A percentile compares a stretch with the other conserved stretches of the same genome.
phyloP scores from a whole-genome alignment of 2,797 vertebrate species.

The Dromococcyx pavoninus region DNA sequence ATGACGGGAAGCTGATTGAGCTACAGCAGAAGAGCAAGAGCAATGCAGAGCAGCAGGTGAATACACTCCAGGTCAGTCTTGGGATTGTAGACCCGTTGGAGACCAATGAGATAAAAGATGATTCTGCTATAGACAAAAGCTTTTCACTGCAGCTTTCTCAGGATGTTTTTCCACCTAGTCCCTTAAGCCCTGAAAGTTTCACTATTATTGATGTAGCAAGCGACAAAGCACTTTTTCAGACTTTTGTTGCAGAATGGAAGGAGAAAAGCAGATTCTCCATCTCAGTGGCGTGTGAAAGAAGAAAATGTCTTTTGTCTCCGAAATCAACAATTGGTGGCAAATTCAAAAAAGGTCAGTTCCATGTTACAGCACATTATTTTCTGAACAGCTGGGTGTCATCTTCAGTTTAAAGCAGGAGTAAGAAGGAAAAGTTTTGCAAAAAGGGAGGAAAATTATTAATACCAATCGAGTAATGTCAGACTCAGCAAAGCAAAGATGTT shows the following conservation, averaged over 20 bases:
- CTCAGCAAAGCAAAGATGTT: not conserved
- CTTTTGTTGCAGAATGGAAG: conserved; percentile 90
- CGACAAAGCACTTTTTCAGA: conserved; percentile 85
- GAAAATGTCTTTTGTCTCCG: conserved; percentile 65
- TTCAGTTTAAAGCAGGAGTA: not conserved
- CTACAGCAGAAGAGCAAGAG: not conserved
- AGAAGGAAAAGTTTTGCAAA: not conserved
- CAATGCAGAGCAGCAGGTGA: not conserved
- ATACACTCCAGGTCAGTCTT: not conserved
- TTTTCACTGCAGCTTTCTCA: conserved; percentile 85
- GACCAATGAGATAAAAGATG: conserved; percentile 44
- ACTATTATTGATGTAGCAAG: conserved; percentile 93
- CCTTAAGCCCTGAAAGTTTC: conserved; percentile 81
- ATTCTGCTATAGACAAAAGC: conserved; percentile 63
- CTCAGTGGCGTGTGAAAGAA: conserved; percentile 88
- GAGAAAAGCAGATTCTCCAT: conserved; percentile 85
- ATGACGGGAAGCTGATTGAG: not conserved
- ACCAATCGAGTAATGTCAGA: not conserved
- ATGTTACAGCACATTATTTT: not conserved
- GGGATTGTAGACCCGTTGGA: not conserved
- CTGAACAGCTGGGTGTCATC: not conserved
- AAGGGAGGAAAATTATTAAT: not conserved
- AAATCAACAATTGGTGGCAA: conserved; percentile 80
- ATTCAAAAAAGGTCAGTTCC: conserved; percentile 83
- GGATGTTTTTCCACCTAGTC: conserved; percentile 65